Evolutionary conservation across 2,113 vertebrate genomes (phyloP).

Genomic region (Neoarius graeffei): DNA sequence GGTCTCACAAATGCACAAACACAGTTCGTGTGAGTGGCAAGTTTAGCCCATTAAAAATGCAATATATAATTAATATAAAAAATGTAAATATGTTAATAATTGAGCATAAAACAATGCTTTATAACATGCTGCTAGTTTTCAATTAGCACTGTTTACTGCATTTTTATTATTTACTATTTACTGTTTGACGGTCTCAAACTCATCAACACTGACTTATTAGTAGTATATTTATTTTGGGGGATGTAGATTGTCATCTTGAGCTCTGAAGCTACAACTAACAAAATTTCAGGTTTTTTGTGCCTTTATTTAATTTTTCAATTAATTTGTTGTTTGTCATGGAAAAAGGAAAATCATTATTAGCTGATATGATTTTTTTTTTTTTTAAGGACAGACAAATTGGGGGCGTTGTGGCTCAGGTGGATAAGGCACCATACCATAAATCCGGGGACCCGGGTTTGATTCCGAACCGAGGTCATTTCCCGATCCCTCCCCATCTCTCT

Average conservation of each 20-base stretch:
- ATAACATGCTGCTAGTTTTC: neutral
- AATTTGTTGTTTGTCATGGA: neutral
- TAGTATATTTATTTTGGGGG: neutral
- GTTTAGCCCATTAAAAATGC: neutral
- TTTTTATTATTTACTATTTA: neutral
- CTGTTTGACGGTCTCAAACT: no score
- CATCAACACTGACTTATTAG: no score
- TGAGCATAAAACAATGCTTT: neutral
- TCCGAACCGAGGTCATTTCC: no score
- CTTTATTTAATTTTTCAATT: neutral
- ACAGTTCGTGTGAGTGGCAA: neutral
- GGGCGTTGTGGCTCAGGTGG: no score
- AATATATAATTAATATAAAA: neutral
- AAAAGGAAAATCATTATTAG: neutral
- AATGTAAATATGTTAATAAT: neutral
- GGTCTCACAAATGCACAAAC: neutral
- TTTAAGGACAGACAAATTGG: no score
- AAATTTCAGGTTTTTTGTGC: neutral
- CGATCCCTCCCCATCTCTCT: no score
- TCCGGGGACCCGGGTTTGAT: no score
- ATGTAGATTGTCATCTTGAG: neutral
- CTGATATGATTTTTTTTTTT: neutral
- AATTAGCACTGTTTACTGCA: neutral
- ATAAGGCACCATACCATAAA: no score
- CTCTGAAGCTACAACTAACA: neutral